Evolutionary conservation across 1,140 invertebrate species (phyloP), one percentile per base, ranked within the genome.

Genomic region (Drosophila pandora): DNA sequence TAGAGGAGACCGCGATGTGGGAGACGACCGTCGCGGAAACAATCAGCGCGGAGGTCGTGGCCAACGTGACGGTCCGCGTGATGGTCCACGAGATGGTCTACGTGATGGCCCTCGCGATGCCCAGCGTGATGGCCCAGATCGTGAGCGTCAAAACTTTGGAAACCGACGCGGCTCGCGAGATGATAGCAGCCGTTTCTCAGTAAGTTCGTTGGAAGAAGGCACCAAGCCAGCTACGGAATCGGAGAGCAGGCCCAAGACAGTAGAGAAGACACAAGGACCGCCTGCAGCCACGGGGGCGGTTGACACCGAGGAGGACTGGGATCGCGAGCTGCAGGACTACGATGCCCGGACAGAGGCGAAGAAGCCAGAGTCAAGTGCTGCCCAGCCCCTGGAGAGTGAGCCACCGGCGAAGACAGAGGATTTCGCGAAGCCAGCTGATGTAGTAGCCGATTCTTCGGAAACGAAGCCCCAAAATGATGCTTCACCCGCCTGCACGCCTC

Each of bases 291-390:
- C 13, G 13, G 59, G 12, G 9, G 13, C 17, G 22, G 65, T 28
- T 23, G 90, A 91, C 22, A 91, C 90, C 8, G 90, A 91, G 68
- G 90, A 88, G 13, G 90, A 91, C 68, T 91, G 90, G 90, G 90
- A 91, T 76, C 73, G 68, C 6, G 90, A 91, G 47, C 73, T 91
- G 3, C 68, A 79, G 53, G 90, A 91, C 30, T 90, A 90, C 39
- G 83, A 91, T 57, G 82, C 76, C 32, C 70, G 85, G 70, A 67
- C 72, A 73, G 76, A 90, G 17, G 65, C 72, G 3, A 65, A 87
- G 6, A 75, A 82, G 39, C 61, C 78, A 12, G 58, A 22, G n/a
- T 34, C 68, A 41, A 28, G 7, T 30, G 60, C 69, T 23, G 9
- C 22, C 6, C 59, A 41, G 3, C 2, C 34, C 8, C n/a, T 13